These are phyloP conservation scores for Anodontia alba DNA, from an alignment of 2,888 invertebrate genomes.

Conservation along the genomic window DNA sequence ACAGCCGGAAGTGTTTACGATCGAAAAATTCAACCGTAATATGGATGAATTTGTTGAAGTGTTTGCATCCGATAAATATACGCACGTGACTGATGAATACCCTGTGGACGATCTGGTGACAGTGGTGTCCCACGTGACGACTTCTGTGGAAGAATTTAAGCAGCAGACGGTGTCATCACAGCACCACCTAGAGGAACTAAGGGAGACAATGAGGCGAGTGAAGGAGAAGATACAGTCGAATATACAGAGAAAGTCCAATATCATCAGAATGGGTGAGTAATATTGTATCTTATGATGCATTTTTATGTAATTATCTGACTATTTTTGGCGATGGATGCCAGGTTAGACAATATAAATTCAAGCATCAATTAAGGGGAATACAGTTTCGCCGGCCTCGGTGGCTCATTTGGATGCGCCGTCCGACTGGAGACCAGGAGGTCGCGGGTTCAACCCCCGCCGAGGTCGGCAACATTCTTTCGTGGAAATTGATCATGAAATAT, in stretches of 20 bases:
- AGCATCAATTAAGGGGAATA: too few species aligned
- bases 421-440: too few species aligned
- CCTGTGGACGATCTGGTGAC: slow-evolving; percentile 73
- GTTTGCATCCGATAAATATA: slow-evolving; percentile 66
- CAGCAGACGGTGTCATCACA: slow-evolving; percentile 68
- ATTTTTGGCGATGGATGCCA: too few species aligned
- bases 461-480: too few species aligned
- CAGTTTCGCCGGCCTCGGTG: too few species aligned
- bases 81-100: slow-evolving; percentile 68
- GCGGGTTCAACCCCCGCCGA: too few species aligned
- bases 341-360: too few species aligned
- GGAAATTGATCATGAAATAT: too few species aligned
- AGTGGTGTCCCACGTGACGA: slow-evolving; percentile 67
- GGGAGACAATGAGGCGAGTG: slow-evolving; percentile 70
- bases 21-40: slow-evolving; percentile 68
- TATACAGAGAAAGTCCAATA: slow-evolving; percentile 68
- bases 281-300: too few species aligned
- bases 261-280: slow-evolving; percentile 66
- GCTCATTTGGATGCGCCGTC: too few species aligned
- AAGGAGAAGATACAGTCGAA: slow-evolving; percentile 73
- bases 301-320: too few species aligned
- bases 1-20: slow-evolving; percentile 63
- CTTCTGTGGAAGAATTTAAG: slow-evolving; percentile 73
- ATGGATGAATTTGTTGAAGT: slow-evolving; percentile 65
- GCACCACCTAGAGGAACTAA: slow-evolving; percentile 68